Evolutionary conservation across 2,113 vertebrate species (phyloP).

Genomic region (Cebidichthys violaceus): DNA sequence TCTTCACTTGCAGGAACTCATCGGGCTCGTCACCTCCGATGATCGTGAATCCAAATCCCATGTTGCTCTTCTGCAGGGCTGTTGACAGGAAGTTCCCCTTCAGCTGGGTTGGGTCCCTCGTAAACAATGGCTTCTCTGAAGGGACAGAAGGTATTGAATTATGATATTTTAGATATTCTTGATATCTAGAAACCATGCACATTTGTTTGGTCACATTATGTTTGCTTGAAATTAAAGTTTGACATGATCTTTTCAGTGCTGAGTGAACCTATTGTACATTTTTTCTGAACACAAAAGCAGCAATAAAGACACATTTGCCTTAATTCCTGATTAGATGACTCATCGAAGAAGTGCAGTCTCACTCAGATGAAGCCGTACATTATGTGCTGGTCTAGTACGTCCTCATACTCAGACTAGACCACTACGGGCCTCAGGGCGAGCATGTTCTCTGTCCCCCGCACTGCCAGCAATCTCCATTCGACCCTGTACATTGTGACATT

Average conservation of each 20-base stretch:
- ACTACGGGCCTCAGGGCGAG: constrained; percentile 44
- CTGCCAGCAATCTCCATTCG: constrained; percentile 39
- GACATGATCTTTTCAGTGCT: background rate
- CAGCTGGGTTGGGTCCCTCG: constrained; percentile 96
- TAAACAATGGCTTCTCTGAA: constrained; percentile 97
- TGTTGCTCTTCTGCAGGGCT: constrained; percentile 97
- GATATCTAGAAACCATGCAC: background rate
- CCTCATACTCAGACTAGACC: constrained; percentile 33
- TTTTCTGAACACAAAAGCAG: constrained; percentile 6
- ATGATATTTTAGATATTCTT: background rate
- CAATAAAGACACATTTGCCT: background rate
- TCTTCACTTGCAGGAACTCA: constrained; percentile 99
- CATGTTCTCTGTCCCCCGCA: constrained; percentile 58
- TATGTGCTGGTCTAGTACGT: constrained; percentile 46
- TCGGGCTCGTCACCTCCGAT: constrained; percentile 98
- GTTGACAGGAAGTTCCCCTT: constrained; percentile 98
- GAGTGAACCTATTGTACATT: background rate
- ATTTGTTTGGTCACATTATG: background rate
- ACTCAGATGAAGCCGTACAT: constrained; percentile 44
- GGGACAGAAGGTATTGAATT: constrained; percentile 6
- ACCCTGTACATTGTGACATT: constrained; percentile 50
- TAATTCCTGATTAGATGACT: constrained; percentile 28
- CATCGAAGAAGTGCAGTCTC: constrained; percentile 25
- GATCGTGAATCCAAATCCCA: constrained; percentile 99
- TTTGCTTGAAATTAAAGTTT: background rate